phyloP scores from a whole-genome alignment of 2,113 vertebrate genomes.

The Chaetura pelagica region DNA sequence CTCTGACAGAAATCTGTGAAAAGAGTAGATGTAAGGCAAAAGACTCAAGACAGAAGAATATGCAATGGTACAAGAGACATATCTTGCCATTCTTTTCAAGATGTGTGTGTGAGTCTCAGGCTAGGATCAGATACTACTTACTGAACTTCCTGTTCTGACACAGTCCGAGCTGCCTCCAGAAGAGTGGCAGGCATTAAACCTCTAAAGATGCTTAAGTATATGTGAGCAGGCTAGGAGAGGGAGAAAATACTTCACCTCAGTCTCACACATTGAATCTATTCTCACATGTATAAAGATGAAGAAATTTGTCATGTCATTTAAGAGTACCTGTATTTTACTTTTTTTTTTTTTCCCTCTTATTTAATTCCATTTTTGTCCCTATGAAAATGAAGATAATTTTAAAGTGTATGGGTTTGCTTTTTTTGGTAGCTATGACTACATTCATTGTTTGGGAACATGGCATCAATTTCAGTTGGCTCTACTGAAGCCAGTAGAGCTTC shows the following conservation, averaged over 20 bases:
- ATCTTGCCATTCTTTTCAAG: background rate
- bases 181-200: background rate
- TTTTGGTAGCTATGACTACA: background rate
- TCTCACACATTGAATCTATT: background rate
- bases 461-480: background rate
- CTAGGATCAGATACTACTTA: background rate
- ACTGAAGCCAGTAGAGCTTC: background rate
- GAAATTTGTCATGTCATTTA: background rate
- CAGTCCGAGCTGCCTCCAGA: background rate
- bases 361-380: background rate
- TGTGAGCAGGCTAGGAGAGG: accelerated
- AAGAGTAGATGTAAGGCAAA: background rate
- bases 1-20: background rate
- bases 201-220: background rate
- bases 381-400: background rate
- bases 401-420: background rate
- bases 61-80: background rate
- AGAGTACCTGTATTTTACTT: background rate
- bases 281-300: background rate
- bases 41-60: background rate
- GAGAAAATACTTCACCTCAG: background rate
- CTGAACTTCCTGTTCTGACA: background rate
- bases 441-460: background rate
- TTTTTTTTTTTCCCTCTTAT: background rate
- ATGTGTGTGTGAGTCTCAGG: accelerated